Conservation (phyloP, 2,888 invertebrate species). For the Xestia rhomboidea region DNA sequence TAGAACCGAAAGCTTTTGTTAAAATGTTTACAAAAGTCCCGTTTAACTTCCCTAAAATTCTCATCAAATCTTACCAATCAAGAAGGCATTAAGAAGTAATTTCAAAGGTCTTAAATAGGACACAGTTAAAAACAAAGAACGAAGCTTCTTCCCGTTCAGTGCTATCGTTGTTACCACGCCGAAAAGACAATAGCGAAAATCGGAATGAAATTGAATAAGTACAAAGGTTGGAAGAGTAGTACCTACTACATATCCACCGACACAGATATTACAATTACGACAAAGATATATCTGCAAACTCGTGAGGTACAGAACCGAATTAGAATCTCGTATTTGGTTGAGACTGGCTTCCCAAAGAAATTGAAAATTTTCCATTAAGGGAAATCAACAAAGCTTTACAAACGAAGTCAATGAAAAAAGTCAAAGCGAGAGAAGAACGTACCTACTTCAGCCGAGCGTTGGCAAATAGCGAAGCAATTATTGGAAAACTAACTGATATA, state of each 20-base stretch:
- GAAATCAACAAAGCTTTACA: conserved; percentile 73
- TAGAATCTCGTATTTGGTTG: conserved; percentile 57
- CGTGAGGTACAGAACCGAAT: conserved; percentile 54
- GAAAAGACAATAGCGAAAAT: conserved; percentile 37
- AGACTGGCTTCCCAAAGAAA: conserved; percentile 64
- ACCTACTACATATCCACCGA: conserved; percentile 9
- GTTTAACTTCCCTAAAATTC: conserved; percentile 49
- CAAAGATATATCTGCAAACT: conserved; percentile 37
- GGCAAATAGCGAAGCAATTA: conserved; percentile 77
- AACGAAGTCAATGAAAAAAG: conserved; percentile 69
- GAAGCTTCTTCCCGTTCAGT: conserved; percentile 10
- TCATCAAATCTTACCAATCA: conserved; percentile 68
- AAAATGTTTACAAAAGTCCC: conserved; percentile 23
- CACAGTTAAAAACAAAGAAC: conserved; percentile 43
- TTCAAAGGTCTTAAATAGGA: conserved; percentile 63
- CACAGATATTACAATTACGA: conserved; percentile 50
- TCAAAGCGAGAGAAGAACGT: conserved; percentile 62
- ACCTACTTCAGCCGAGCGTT: conserved; percentile 68
- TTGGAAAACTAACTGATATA: conserved; percentile 80
- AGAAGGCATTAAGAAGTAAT: conserved; percentile 68
- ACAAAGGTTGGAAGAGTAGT: conserved; percentile 1
- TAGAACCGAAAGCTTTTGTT: background rate
- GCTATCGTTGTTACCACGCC: conserved; percentile 19
- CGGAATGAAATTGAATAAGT: conserved; percentile 20
- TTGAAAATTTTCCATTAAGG: conserved; percentile 71